Percentiles rank a stretch among this genome's conserved stretches.
phyloP scores from a whole-genome alignment of 1,140 invertebrate species.

The Polypedilum pembai region DNA sequence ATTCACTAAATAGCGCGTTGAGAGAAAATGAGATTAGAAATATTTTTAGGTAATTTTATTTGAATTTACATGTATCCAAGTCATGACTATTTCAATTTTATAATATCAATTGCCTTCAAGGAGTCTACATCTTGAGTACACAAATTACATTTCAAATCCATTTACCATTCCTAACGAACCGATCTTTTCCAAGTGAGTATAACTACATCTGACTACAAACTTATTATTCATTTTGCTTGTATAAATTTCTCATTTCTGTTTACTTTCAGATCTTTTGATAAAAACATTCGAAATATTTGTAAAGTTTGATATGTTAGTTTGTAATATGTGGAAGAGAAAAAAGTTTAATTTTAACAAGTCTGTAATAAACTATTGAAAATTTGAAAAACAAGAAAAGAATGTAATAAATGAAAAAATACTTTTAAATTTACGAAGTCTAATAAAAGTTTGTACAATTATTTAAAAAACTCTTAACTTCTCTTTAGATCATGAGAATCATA shows the following conservation, averaged over 20 bases:
- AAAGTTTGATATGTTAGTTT: neutral
- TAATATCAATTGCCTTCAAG: conserved; percentile 37
- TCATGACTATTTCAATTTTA: too few species aligned
- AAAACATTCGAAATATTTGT: neutral
- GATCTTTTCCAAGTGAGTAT: conserved; percentile 68
- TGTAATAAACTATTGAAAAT: too few species aligned
- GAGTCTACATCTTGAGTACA: conserved; percentile 82
- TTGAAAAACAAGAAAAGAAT: neutral
- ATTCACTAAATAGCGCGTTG: conserved; percentile 76
- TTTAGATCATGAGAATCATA: neutral
- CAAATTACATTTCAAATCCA: conserved; percentile 88
- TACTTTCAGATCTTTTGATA: neutral
- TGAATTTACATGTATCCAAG: too few species aligned
- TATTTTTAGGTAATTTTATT: conserved; percentile 54
- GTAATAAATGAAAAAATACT: neutral
- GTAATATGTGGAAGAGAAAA: too few species aligned
- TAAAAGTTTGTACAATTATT: conserved; percentile 3
- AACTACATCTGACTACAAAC: too few species aligned
- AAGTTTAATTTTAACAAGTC: too few species aligned
- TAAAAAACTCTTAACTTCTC: neutral
- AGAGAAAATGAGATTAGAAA: conserved; percentile 91
- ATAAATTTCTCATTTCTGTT: neutral
- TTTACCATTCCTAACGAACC: conserved; percentile 85
- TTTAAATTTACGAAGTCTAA: neutral
- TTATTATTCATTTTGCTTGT: neutral